Evolutionary conservation across 2,113 vertebrate genomes (phyloP).

Genomic region (Tonatia bakeri): DNA sequence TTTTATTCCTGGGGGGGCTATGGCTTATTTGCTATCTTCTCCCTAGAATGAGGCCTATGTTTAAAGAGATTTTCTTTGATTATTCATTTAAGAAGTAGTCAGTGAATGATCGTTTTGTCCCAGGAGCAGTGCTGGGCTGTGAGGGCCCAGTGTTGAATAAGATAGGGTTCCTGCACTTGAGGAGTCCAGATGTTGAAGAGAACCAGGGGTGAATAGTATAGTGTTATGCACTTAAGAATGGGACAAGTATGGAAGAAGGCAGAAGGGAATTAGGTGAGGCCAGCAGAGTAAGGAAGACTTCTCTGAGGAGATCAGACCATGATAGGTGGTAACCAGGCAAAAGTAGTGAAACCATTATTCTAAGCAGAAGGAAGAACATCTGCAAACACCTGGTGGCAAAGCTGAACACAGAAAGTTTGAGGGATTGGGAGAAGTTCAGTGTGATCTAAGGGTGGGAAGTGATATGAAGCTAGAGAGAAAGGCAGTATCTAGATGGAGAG

Average conservation of each 20-base stretch:
- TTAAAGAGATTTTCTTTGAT: not conserved
- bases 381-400: not conserved
- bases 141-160: not conserved
- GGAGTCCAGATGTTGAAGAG: not conserved
- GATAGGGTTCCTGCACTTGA: not conserved
- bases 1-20: not conserved
- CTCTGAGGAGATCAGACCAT: not conserved
- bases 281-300: not conserved
- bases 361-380: not conserved
- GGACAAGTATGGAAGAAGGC: not conserved
- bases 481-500: not conserved
- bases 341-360: not conserved
- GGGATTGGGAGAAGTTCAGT: not conserved
- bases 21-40: not conserved
- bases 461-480: not conserved
- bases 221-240: not conserved
- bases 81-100: slow-evolving; percentile 3
- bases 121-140: not conserved
- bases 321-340: not conserved
- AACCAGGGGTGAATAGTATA: not conserved
- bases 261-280: no score
- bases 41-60: not conserved
- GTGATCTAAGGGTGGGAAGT: not conserved
- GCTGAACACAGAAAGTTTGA: not conserved
- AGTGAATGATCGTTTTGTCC: not conserved